Base-by-base conservation (phyloP, 2,113 vertebrate species). In the Centropristis striata region DNA sequence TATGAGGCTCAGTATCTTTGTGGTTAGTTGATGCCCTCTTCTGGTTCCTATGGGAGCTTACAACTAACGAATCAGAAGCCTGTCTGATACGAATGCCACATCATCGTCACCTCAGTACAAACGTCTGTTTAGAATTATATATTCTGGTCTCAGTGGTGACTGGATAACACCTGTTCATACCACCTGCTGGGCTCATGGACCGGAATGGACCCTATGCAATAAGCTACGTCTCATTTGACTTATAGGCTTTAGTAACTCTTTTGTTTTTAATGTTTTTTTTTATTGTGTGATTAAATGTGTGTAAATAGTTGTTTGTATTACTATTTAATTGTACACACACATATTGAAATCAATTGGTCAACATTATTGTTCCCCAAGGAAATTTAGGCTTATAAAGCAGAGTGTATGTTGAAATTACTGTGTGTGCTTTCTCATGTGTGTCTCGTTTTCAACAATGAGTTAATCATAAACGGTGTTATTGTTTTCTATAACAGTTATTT, bases 1-100 rank as follows among this genome's bases (percentile, higher is more conserved):
- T 10, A 5, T 0, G 4, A 36, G 20, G 28, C 28, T 65, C 28
- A 15, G 0, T 27, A 16, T 67, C 11, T 47, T 58, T 1, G 21
- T 61, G 59, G 83, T 78, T 41, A 81, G 20, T 69, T 61, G 49
- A 69, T 80, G 87, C 88, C 90, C 87, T 86, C 91, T 90, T 70
- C 51, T 89, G 92, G 90, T 80, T 78, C 5, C 49, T 63, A 2
- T 75, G 71, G 18, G 71, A 60, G 51, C 2, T 2, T 82, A 80
- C 90, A 92, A 41, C 12, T 47, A 20, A 66, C 13, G 46, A 8
- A 54, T 49, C 12, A 9, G 27, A n/a, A 47, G n/a, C 16, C 15
- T 18, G 10, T 36, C 10, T 25, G 21, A 46, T 50, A 7, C 64
- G 32, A 73, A 9, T 73, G 46, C 46, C 66, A 75, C 82, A 67